Evolutionary conservation across 2,888 invertebrate species (phyloP).

Genomic region (Harpalus rufipes): DNA sequence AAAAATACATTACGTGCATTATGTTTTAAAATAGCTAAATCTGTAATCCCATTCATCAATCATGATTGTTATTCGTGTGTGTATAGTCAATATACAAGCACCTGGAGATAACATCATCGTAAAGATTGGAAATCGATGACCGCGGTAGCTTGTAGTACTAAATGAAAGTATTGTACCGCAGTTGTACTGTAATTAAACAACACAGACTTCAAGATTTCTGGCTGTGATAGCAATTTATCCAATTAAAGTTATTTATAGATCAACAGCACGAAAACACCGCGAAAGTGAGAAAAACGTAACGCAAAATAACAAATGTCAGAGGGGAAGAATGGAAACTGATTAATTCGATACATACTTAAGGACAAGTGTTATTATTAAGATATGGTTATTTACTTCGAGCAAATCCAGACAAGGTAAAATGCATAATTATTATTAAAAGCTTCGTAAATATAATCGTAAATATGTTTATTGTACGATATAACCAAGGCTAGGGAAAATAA

Average conservation of each 20-base stretch:
- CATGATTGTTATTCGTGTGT: background rate
- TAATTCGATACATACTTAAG: background rate
- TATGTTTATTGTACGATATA: background rate
- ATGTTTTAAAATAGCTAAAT: background rate
- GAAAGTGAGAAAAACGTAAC: conserved; percentile 31
- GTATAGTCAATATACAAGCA: background rate
- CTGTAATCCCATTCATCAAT: background rate
- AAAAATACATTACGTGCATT: background rate
- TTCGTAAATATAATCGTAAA: conserved; percentile 7
- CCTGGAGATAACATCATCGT: background rate
- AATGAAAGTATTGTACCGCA: conserved; percentile 36
- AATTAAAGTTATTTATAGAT: conserved; percentile 48
- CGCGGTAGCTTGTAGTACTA: conserved; percentile 22
- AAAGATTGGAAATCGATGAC: conserved; percentile 18
- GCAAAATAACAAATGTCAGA: conserved; percentile 18
- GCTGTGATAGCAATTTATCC: conserved; percentile 35
- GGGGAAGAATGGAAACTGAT: background rate
- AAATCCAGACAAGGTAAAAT: conserved; percentile 7
- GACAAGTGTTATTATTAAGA: background rate
- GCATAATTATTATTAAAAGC: conserved; percentile 5
- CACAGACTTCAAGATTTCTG: conserved; percentile 38
- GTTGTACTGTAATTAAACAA: conserved; percentile 42
- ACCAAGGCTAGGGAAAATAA: too few species aligned
- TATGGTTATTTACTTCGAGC: too few species aligned
- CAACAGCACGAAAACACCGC: conserved; percentile 19